phyloP scores from a whole-genome alignment of 2,113 vertebrate genomes.

The Lonchura striata region DNA sequence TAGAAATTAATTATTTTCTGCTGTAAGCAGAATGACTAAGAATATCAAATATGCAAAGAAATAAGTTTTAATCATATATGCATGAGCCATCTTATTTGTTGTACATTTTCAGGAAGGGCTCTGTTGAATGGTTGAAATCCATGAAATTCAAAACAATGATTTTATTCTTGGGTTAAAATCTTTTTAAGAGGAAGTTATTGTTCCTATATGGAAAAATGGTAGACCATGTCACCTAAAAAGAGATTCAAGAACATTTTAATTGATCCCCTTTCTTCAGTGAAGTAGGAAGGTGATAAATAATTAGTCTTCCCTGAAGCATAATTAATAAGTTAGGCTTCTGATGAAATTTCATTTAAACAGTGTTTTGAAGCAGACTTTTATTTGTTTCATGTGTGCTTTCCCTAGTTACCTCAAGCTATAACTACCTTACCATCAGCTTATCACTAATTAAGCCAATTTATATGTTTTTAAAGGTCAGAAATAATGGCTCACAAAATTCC shows the following conservation, averaged over 20 bases:
- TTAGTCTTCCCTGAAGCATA: conserved; percentile 41
- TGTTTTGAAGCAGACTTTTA: conserved; percentile 16
- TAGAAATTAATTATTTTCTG: neutral
- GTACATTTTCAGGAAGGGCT: neutral
- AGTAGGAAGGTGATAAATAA: conserved; percentile 38
- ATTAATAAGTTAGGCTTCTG: conserved; percentile 31
- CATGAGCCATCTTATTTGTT: neutral
- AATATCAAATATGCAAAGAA: neutral
- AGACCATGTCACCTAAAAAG: neutral
- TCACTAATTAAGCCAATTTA: neutral
- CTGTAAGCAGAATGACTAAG: neutral
- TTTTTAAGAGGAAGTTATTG: neutral
- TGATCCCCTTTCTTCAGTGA: conserved; percentile 23
- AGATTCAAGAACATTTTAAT: conserved; percentile 32
- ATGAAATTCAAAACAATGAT: neutral
- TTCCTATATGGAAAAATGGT: neutral
- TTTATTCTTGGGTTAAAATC: neutral
- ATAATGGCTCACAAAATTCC: neutral
- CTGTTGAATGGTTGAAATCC: neutral
- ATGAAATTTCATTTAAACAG: conserved; percentile 44
- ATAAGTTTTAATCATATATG: neutral
- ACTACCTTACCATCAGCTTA: neutral
- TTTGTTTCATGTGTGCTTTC: neutral
- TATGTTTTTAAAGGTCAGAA: conserved; percentile 24
- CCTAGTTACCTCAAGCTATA: neutral